Percentiles rank a stretch among this genome's conserved stretches.
Conservation (phyloP, 2,888 invertebrate genomes). For the Nowickia ferox region DNA sequence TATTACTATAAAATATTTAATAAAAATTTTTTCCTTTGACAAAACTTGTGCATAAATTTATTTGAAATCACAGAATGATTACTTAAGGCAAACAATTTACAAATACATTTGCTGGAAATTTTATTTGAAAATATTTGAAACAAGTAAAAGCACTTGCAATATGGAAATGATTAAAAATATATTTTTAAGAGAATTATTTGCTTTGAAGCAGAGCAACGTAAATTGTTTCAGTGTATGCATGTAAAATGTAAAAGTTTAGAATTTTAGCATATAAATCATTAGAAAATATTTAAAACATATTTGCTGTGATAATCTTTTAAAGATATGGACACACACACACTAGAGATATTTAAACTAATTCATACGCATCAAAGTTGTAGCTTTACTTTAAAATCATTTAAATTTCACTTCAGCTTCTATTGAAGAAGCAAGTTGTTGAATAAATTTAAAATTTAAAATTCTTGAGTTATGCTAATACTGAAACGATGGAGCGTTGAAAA, state of each 20-base stretch:
- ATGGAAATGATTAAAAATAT: neutral
- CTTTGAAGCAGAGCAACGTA: neutral
- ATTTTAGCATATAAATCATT: slow-evolving; percentile 11
- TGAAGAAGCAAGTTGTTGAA: no score
- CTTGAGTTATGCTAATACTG: no score
- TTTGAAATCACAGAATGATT: neutral
- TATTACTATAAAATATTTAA: slow-evolving; percentile 4
- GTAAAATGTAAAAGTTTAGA: neutral
- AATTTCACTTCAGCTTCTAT: no score
- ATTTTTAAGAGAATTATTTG: neutral
- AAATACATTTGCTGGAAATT: neutral
- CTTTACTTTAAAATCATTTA: neutral
- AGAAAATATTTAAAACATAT: neutral
- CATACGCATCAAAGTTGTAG: neutral
- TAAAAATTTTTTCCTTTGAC: neutral
- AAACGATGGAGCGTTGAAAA: neutral
- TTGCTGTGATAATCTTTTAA: neutral
- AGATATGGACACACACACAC: no score
- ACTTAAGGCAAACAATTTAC: neutral
- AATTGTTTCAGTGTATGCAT: neutral
- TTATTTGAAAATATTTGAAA: neutral
- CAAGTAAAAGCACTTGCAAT: neutral
- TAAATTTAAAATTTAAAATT: no score
- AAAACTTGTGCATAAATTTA: slow-evolving; percentile 8
- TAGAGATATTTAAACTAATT: neutral